phyloP scores from a whole-genome alignment of 1,140 invertebrate genomes.

The Tetramorium simillimum region DNA sequence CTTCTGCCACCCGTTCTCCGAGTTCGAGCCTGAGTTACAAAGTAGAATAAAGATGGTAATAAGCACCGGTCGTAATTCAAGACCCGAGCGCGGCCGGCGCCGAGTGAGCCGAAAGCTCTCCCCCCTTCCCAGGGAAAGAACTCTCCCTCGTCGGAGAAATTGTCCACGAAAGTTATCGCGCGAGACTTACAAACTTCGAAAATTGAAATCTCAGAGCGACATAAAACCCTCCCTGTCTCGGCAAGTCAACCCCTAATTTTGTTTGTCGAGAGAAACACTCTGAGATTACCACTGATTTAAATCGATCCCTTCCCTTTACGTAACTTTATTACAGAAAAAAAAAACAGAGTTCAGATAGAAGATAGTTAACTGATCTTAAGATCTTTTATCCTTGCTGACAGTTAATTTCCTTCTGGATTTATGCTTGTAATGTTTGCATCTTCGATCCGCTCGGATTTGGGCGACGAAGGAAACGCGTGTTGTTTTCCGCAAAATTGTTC shows the following conservation, averaged over 20 bases:
- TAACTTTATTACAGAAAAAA: background rate
- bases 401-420: background rate
- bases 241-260: background rate
- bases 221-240: background rate
- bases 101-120: constrained; percentile 33
- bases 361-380: background rate
- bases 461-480: background rate
- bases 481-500: background rate
- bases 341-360: background rate
- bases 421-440: background rate
- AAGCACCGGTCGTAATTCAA: constrained; percentile 64
- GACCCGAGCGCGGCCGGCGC: background rate
- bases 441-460: background rate
- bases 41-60: constrained; percentile 63
- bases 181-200: background rate
- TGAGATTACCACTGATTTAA: constrained; percentile 8
- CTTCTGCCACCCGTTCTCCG: background rate
- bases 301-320: background rate
- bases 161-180: constrained; percentile 17
- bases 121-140: background rate
- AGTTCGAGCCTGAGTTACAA: constrained; percentile 38
- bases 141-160: background rate
- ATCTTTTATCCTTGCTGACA: background rate
- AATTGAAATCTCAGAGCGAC: constrained; percentile 16
- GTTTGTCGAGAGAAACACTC: constrained; percentile 9